Evolutionary conservation across 2,797 vertebrate species (phyloP), one percentile per base, ranked within the genome.

Genomic region (Melanogrammus aeglefinus): DNA sequence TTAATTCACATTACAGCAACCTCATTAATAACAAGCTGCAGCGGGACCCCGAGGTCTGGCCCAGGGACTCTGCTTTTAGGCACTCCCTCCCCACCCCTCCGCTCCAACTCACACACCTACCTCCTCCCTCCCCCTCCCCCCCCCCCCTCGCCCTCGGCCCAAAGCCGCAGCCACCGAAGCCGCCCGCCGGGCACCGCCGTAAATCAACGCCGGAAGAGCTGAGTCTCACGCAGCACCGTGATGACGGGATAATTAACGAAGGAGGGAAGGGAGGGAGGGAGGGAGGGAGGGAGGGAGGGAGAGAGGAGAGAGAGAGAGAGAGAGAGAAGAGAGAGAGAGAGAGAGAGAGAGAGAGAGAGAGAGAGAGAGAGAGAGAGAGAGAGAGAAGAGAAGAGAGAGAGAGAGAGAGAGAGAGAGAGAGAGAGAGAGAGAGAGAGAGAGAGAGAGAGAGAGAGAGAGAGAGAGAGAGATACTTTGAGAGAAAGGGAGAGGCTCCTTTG

Each of bases 1-100:
- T 94, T 94, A 94, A 94, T 95, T 95, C 92, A 93, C 91, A 93
- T 95, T 94, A 94, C 91, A 90, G 91, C 87, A 85, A 94, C 90
- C 93, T 94, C 94, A 94, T 95, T 94, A 94, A 94, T 94, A 94
- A 94, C 93, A 90, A 89, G 88, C 91, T 87, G 88, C 87, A 85
- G 88, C 44, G 16, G 44, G 63, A 27, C 63, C 63, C 24, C 12
- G 63, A 27, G 63, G 21, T 33, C 41, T 35, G 44, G 18, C 47
- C 29, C 24, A 13, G 63, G 21, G 41, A 27, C 31, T 87, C 31
- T 87, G 51, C 51, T 31, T 57, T 21, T n/a, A 21, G 51, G 6
- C 51, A 10, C 51, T 16, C 4, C 51, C 85, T 73, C 84, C 89
- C 87, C 77, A 83, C 83, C 83, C 81, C 82, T 12, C 41, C 12